A percentile compares a stretch with the other conserved stretches of the same genome.
phyloP scores from a whole-genome alignment of 2,113 vertebrate genomes.

The Egretta garzetta region DNA sequence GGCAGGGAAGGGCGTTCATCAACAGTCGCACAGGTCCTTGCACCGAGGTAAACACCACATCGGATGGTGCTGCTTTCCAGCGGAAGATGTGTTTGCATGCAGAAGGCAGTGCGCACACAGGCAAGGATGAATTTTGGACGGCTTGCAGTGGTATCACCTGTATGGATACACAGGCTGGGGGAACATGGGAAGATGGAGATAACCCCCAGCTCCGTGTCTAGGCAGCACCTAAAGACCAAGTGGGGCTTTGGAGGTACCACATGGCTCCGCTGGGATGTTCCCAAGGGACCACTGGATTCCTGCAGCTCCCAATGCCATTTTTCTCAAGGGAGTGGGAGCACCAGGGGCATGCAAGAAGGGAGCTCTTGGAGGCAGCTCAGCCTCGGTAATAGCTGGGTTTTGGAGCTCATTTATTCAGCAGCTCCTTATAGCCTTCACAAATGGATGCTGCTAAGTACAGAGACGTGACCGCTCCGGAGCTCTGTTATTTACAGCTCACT shows the following conservation, averaged over 20 bases:
- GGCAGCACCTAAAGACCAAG: neutral
- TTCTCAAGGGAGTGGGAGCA: neutral
- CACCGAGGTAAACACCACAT: fast-evolving
- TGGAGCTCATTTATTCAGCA: neutral
- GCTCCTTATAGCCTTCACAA: neutral
- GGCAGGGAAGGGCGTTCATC: neutral
- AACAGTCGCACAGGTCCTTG: fast-evolving
- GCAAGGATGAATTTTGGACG: neutral
- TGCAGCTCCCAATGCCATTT: fast-evolving
- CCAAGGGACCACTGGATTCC: neutral
- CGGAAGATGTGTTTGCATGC: neutral
- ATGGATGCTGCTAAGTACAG: neutral
- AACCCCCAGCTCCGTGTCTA: neutral
- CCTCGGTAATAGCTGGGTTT: fast-evolving
- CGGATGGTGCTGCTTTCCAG: neutral
- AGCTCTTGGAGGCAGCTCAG: neutral
- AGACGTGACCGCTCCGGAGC: neutral
- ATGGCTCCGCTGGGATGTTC: neutral
- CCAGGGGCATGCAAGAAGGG: fast-evolving
- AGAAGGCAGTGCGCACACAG: fast-evolving
- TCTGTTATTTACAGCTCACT: conserved; percentile 12
- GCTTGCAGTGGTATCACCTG: fast-evolving
- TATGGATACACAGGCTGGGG: neutral
- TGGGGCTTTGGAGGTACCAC: neutral
- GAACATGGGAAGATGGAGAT: neutral